Evolutionary conservation across 2,888 invertebrate species (phyloP), one percentile per base, ranked within the genome.

Genomic region (Busseola fusca): DNA sequence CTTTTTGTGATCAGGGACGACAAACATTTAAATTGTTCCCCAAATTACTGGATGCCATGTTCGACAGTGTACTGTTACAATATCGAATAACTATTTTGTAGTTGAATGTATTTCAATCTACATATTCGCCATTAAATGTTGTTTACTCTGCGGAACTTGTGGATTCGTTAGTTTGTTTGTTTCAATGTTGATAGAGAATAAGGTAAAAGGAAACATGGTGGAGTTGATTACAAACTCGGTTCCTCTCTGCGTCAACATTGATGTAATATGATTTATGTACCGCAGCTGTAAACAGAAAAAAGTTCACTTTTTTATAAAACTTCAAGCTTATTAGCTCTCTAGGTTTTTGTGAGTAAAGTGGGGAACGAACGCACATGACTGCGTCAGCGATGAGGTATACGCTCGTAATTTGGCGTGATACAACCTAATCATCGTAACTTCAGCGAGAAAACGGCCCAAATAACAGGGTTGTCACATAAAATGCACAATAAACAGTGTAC

Each of bases 11-110:
- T 88, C 88, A 85, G 85, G 71, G 78, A 68, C 82, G 73, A 84
- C 87, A 88, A 88, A 88, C 87, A 87, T 87, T 84, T 84, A 86
- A 87, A 88, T 88, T 87, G 88, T 80, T 80, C 74, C 69, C 77
- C 76, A 85, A 88, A 88, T 88, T 86, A 86, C 83, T 85, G 80
- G 86, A 82, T 72, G 72, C 66, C 75, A 80, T 76, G 69, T 69
- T 69, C 71, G 64, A 68, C 72, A 73, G 69, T 64, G 59, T 69
- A 66, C 66, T 56, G 74, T 78, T 76, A 81, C 76, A 72, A 74
- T 80, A 75, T 78, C 70, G 72, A 75, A 80, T 76, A 80, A 78
- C 78, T 80, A 82, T 82, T 84, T 80, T 69, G 74, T 76, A 64
- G 57, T 70, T 63, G 67, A 80, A 80, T 76, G 68, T 75, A 77